Evolutionary conservation across 37 sponge, comb jelly and placozoan genomes (phyloP).

Genomic region (Diacarnus erythraeanus): DNA sequence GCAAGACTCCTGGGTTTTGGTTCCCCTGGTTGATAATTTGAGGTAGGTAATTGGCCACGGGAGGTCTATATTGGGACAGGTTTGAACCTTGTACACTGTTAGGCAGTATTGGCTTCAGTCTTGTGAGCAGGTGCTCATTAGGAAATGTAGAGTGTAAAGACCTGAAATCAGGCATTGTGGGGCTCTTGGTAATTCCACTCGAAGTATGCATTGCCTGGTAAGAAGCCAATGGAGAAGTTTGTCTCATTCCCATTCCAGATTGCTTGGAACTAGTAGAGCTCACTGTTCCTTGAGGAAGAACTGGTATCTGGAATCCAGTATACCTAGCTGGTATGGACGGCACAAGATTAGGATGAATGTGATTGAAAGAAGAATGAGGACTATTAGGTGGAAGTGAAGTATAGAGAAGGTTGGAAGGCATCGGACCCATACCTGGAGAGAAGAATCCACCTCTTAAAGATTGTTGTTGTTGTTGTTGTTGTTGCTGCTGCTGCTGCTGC

Average conservation of each 20-base stretch:
- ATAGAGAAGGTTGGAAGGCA: conserved; percentile 27
- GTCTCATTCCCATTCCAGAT: conserved; percentile 11
- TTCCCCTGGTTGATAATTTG: neutral
- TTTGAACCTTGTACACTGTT: neutral
- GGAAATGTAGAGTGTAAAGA: neutral
- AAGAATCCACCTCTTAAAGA: neutral
- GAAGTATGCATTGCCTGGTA: neutral
- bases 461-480: neutral
- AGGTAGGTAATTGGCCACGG: neutral
- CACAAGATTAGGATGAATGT: neutral
- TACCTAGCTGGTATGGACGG: neutral
- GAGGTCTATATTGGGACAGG: neutral
- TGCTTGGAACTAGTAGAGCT: neutral
- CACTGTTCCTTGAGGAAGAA: neutral
- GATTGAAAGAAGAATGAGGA: neutral
- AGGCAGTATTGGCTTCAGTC: conserved; percentile 26
- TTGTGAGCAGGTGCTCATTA: neutral
- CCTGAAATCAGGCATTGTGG: conserved; percentile 54
- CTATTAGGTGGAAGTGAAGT: conserved; percentile 2
- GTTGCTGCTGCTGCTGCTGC: conserved; percentile 5
- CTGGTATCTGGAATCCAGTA: neutral
- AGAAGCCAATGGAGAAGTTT: conserved; percentile 6
- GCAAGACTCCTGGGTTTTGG: neutral
- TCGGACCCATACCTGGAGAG: conserved; percentile 3
- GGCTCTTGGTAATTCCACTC: conserved; percentile 8